These are phyloP conservation scores for Pollenia angustigena DNA, from an alignment of 2,888 invertebrate genomes.

Conservation along the genomic window DNA sequence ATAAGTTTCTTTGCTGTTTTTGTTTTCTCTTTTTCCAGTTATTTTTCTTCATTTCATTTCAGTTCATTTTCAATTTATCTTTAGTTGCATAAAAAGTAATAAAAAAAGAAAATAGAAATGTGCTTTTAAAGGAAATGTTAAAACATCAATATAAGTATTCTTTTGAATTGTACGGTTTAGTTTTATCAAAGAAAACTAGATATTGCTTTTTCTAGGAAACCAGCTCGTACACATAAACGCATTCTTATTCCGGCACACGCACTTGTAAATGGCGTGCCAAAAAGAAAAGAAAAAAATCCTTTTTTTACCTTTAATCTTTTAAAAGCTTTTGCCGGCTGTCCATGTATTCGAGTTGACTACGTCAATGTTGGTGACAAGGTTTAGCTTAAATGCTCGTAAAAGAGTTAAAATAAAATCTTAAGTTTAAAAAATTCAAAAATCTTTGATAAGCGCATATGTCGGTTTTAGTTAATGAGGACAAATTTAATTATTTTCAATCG, in stretches of 20 bases:
- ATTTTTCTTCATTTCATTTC: slow-evolving; percentile 57
- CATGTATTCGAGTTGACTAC: neutral
- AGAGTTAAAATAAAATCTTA: too few relatives aligned
- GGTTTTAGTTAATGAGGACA: too few relatives aligned
- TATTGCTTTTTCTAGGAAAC: slow-evolving; percentile 24
- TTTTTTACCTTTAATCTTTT: neutral
- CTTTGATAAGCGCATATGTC: too few relatives aligned
- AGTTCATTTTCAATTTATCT: slow-evolving; percentile 63
- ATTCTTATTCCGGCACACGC: neutral
- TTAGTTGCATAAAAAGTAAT: neutral
- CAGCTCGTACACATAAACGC: neutral
- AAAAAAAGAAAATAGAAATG: neutral
- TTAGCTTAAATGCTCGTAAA: neutral
- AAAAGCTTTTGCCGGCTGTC: slow-evolving; percentile 2
- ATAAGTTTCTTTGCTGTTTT: neutral
- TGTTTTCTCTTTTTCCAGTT: neutral
- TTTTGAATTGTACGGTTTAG: slow-evolving; percentile 18
- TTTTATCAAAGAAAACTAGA: slow-evolving; percentile 55
- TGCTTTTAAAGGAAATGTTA: slow-evolving; percentile 43
- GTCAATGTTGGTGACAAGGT: neutral
- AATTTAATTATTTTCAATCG: too few relatives aligned
- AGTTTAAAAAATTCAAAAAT: too few relatives aligned
- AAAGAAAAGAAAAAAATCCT: neutral
- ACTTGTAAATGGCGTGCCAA: slow-evolving; percentile 10
- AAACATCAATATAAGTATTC: slow-evolving; percentile 48